Percentiles rank a stretch among this genome's conserved stretches.
Conservation (phyloP, 1,140 invertebrate genomes). For the Micrasema longulum region DNA sequence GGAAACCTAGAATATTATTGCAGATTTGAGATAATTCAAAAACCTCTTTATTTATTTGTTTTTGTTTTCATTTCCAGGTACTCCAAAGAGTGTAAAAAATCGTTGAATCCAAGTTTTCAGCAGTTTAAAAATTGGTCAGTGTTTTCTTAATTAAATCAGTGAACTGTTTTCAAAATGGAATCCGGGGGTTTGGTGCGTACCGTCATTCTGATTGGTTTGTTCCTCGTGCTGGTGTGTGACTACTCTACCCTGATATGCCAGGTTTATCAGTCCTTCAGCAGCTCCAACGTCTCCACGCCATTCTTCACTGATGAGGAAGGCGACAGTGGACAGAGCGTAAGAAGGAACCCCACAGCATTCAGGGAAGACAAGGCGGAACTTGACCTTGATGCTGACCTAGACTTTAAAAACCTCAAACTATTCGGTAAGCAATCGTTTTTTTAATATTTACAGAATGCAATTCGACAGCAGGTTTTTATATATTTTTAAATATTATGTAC, state of each 20-base stretch:
- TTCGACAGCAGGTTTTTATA: no score
- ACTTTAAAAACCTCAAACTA: slow-evolving; percentile 50
- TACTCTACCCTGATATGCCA: slow-evolving; percentile 49
- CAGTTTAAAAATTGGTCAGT: no score
- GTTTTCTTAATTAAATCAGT: no score
- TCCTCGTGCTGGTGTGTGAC: slow-evolving; percentile 52
- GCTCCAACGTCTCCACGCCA: slow-evolving; percentile 27
- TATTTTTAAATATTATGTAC: no score
- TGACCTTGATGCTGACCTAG: slow-evolving; percentile 51
- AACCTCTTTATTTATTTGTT: no score
- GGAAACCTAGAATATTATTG: no score
- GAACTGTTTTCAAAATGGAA: slow-evolving; percentile 44
- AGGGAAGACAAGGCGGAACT: slow-evolving; percentile 43
- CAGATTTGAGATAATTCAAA: no score
- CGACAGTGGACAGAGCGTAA: slow-evolving; percentile 4
- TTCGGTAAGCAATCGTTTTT: no score
- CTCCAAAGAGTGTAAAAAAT: no score
- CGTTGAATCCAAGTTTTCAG: no score
- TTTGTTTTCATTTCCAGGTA: no score
- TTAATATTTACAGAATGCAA: no score
- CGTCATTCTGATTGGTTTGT: slow-evolving; percentile 50
- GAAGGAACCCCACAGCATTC: slow-evolving; percentile 39
- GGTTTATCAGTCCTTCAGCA: slow-evolving; percentile 47
- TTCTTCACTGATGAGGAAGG: slow-evolving; percentile 39
- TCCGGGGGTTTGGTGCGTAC: slow-evolving; percentile 50